phyloP scores from a whole-genome alignment of 2,797 vertebrate species.

The Falco naumanni region DNA sequence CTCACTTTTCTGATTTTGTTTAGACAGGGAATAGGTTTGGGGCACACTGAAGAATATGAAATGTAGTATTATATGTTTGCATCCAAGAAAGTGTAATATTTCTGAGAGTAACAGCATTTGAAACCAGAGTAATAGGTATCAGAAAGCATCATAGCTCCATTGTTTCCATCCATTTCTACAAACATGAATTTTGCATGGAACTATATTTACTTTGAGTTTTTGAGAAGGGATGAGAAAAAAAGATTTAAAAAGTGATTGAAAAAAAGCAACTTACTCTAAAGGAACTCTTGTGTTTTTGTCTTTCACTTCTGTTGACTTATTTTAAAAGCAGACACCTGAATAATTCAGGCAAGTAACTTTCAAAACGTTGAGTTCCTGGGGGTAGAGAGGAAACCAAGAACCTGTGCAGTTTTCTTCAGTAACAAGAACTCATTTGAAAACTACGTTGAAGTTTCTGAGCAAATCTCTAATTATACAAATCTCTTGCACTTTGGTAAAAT shows the following conservation, averaged over 20 bases:
- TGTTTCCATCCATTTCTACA: not conserved
- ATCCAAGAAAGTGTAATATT: not conserved
- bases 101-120: not conserved
- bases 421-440: not conserved
- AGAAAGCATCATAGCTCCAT: not conserved
- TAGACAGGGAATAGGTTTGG: not conserved
- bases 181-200: not conserved
- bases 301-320: not conserved
- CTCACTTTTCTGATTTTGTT: not conserved
- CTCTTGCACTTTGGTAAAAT: not conserved
- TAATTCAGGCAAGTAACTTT: not conserved
- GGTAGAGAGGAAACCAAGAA: not conserved
- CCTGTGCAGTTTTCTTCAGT: not conserved
- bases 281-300: not conserved
- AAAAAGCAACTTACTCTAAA: not conserved
- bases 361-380: not conserved
- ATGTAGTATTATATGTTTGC: not conserved
- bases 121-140: not conserved
- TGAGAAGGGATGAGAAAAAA: not conserved
- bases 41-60: not conserved
- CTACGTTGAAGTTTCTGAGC: not conserved
- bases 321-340: not conserved
- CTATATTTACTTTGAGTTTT: not conserved
- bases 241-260: not conserved
- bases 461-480: not conserved